Conservation (phyloP, 2,113 vertebrate species). For the Dicerorhinus sumatrensis region DNA sequence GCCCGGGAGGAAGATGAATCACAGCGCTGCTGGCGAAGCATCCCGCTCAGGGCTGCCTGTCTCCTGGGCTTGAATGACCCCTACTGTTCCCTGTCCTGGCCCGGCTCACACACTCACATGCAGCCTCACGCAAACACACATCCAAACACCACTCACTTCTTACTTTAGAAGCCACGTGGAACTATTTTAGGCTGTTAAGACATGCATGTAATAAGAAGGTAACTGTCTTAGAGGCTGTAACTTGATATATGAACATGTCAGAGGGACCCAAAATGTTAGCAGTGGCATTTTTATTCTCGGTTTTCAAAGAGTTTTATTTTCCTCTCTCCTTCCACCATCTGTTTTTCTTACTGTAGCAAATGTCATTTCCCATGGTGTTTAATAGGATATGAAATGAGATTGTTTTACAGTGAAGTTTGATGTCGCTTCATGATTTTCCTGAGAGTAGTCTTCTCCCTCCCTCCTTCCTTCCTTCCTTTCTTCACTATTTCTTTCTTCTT, state of each 20-base stretch:
- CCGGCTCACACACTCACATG: conserved; percentile 13
- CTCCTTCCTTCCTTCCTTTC: rapidly evolving
- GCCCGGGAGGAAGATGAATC: conserved; percentile 73
- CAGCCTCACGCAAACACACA: conserved; percentile 10
- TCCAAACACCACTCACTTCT: conserved; percentile 62
- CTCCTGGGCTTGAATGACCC: conserved; percentile 73
- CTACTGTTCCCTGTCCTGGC: conserved; percentile 20
- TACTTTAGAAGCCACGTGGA: conserved; percentile 69
- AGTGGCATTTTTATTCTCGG: conserved; percentile 78
- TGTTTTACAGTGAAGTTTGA: conserved; percentile 59
- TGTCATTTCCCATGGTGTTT: conserved; percentile 67
- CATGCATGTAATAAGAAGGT: conserved; percentile 69
- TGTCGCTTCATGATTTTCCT: conserved; percentile 54
- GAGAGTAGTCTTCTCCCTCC: not conserved
- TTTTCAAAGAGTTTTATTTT: conserved; percentile 80
- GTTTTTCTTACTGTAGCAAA: conserved; percentile 74
- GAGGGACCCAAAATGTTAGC: conserved; percentile 75
- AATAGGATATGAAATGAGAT: conserved; percentile 55
- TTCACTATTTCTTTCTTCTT: too few species aligned
- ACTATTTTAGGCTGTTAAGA: conserved; percentile 73
- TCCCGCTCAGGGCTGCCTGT: conserved; percentile 57
- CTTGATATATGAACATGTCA: conserved; percentile 78
- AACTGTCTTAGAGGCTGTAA: conserved; percentile 75
- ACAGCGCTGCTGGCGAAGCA: conserved; percentile 29
- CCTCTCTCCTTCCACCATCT: conserved; percentile 75